These are phyloP conservation scores for Cantharis nigra DNA, from an alignment of 2,888 invertebrate genomes.

Conservation along the genomic window DNA sequence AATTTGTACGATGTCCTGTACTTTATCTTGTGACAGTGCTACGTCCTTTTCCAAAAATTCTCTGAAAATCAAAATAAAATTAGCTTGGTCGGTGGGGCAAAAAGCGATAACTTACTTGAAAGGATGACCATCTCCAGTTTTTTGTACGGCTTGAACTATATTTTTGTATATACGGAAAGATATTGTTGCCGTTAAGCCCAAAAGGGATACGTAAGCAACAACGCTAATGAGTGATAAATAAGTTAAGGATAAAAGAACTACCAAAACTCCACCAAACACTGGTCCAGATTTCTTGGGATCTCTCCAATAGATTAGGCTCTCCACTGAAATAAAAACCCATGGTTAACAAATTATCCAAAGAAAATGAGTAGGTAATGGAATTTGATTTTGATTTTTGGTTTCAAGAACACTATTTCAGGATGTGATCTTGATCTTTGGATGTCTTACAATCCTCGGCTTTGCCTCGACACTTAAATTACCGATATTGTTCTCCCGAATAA, in stretches of 20 bases:
- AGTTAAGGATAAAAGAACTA: conserved; percentile 89
- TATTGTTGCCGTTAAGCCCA: conserved; percentile 83
- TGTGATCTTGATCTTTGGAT: no score
- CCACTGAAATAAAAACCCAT: conserved; percentile 68
- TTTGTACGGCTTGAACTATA: conserved; percentile 93
- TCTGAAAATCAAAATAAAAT: conserved; percentile 54
- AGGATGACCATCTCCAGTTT: conserved; percentile 94
- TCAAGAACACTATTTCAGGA: no score
- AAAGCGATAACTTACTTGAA: conserved; percentile 80
- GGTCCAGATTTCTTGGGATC: conserved; percentile 92
- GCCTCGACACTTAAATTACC: no score
- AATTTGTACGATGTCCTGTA: conserved; percentile 84
- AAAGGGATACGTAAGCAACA: conserved; percentile 87
- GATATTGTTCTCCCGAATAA: background rate
- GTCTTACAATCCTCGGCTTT: no score
- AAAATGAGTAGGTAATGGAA: no score
- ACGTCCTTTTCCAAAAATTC: conserved; percentile 87
- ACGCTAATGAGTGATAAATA: conserved; percentile 96
- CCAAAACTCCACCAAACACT: conserved; percentile 88
- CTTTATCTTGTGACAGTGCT: conserved; percentile 87
- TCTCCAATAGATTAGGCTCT: conserved; percentile 97
- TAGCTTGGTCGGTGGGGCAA: background rate
- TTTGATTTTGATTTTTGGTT: no score
- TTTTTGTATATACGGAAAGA: conserved; percentile 96
- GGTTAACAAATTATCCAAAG: background rate